These are phyloP conservation scores for Fragum whitleyi DNA, from an alignment of 2,888 invertebrate species.

Conservation along the genomic window DNA sequence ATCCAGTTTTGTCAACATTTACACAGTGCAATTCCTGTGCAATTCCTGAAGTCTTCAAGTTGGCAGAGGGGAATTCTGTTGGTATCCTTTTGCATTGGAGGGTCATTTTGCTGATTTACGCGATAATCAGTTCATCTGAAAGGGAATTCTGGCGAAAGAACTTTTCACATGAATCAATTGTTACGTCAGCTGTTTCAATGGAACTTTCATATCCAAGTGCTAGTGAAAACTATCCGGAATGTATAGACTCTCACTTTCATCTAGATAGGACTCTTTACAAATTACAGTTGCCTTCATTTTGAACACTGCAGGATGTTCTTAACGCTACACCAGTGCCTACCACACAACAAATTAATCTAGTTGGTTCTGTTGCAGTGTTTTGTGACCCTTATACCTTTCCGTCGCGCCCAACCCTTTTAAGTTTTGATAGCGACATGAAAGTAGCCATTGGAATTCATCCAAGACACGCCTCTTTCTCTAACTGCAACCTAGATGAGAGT, in stretches of 20 bases:
- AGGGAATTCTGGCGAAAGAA: slow-evolving; percentile 9
- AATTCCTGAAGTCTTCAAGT: neutral
- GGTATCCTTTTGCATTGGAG: slow-evolving; percentile 30
- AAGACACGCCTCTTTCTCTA: slow-evolving; percentile 9
- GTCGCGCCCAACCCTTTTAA: too few species aligned
- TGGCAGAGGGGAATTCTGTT: slow-evolving; percentile 12
- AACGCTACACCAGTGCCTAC: too few species aligned
- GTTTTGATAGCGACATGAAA: too few species aligned
- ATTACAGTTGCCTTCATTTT: too few species aligned
- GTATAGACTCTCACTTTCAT: too few species aligned
- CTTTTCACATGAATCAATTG: neutral
- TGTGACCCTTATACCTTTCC: slow-evolving; percentile 28
- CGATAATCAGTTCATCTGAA: slow-evolving; percentile 4
- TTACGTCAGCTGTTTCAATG: too few species aligned
- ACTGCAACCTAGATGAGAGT: neutral
- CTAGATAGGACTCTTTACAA: too few species aligned
- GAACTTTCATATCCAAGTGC: too few species aligned
- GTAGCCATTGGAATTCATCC: slow-evolving; percentile 25
- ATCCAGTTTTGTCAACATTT: neutral
- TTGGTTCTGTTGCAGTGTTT: slow-evolving; percentile 15
- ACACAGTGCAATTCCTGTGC: too few species aligned
- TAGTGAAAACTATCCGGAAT: too few species aligned
- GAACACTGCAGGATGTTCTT: too few species aligned
- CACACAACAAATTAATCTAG: too few species aligned
- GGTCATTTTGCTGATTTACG: neutral